Evolutionary conservation across 2,113 vertebrate species (phyloP).

Genomic region (Eublepharis macularius): DNA sequence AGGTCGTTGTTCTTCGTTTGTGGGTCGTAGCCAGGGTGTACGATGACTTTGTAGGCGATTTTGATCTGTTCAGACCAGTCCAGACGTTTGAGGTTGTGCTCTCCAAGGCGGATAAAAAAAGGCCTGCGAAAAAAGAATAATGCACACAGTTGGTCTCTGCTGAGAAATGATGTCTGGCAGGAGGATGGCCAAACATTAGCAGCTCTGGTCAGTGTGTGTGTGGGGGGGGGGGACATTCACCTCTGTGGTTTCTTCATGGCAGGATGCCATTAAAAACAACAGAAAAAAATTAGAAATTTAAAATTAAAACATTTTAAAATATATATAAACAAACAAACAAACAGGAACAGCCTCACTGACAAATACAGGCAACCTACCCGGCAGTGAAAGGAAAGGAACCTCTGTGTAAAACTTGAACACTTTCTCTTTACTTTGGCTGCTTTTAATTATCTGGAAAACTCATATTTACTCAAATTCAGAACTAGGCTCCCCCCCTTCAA

Average conservation of each 20-base stretch:
- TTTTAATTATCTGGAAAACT: no score
- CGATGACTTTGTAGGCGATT: conserved; percentile 66
- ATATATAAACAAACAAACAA: no score
- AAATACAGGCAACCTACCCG: not conserved
- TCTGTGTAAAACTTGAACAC: no score
- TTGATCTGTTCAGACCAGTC: conserved; percentile 84
- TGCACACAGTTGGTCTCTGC: not conserved
- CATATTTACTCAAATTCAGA: no score
- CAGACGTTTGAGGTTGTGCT: conserved; percentile 50
- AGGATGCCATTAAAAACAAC: not conserved
- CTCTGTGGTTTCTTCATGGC: not conserved
- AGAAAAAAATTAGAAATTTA: no score
- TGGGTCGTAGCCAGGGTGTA: conserved; percentile 71
- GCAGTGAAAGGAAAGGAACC: not conserved
- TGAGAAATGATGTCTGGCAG: not conserved
- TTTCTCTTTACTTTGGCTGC: not conserved
- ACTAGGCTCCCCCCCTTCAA: no score
- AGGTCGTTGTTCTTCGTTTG: conserved; percentile 79
- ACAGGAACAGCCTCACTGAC: not conserved
- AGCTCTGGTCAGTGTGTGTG: no score
- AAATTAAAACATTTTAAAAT: no score
- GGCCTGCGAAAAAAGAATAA: not conserved
- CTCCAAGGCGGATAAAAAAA: conserved; percentile 55
- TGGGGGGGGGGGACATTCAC: no score
- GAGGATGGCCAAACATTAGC: no score